Percentiles rank a stretch among this genome's conserved stretches.
Evolutionary conservation across 2,113 vertebrate genomes (phyloP).

Genomic region (Formicarius rufipectus): DNA sequence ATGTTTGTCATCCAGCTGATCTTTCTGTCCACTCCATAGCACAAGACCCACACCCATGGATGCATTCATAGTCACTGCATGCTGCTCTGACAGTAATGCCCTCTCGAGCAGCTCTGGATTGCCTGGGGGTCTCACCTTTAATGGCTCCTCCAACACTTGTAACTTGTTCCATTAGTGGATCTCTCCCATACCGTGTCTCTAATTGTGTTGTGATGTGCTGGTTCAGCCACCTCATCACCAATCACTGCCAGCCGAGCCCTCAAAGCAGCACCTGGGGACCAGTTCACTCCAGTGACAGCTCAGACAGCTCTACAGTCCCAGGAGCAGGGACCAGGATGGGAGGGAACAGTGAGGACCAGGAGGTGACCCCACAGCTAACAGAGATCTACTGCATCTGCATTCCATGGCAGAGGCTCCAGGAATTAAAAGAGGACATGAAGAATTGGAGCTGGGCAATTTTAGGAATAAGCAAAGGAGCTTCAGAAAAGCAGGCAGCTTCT

Average conservation of each 20-base stretch:
- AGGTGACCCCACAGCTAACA: fast-evolving
- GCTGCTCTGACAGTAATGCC: not conserved
- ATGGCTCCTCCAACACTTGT: not conserved
- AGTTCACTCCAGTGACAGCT: not conserved
- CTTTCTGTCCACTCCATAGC: not conserved
- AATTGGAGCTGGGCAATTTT: not conserved
- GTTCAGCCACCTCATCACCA: not conserved
- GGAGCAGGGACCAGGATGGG: not conserved
- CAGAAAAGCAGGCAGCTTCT: not conserved
- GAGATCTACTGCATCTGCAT: not conserved
- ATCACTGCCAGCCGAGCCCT: slow-evolving; percentile 8
- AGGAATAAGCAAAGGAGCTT: not conserved
- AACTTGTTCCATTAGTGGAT: not conserved
- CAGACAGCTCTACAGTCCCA: not conserved
- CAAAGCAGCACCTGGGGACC: not conserved
- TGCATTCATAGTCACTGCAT: not conserved
- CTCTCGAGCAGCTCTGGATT: not conserved
- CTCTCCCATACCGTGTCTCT: not conserved
- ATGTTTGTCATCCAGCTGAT: fast-evolving
- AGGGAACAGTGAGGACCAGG: fast-evolving
- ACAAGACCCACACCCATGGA: fast-evolving
- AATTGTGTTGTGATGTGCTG: not conserved
- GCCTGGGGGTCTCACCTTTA: not conserved
- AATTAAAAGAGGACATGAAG: not conserved
- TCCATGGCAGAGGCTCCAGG: not conserved